Percentiles rank a stretch among this genome's conserved stretches.
phyloP scores from a whole-genome alignment of 2,797 vertebrate genomes.

The Graptemys geographica region DNA sequence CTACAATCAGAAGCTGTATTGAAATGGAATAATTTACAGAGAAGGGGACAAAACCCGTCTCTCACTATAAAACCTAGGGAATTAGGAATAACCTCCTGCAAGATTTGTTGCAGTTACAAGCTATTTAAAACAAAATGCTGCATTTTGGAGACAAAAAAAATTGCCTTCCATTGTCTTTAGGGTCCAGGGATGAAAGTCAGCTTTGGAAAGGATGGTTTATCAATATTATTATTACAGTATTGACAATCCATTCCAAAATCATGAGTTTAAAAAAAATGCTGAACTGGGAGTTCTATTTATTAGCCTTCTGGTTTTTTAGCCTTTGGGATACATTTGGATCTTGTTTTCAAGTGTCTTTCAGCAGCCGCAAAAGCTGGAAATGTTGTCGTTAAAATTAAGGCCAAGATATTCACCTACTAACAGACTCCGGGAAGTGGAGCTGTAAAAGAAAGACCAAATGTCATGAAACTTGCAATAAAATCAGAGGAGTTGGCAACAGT shows the following conservation, averaged over 20 bases:
- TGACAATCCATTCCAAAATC: background rate
- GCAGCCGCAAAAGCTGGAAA: background rate
- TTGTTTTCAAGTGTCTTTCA: background rate
- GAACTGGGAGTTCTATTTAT: background rate
- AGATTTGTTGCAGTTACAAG: background rate
- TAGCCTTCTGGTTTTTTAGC: background rate
- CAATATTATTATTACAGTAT: background rate
- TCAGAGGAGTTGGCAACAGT: background rate
- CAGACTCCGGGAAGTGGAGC: background rate
- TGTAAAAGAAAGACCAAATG: background rate
- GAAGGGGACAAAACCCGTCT: background rate
- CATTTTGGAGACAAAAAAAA: background rate
- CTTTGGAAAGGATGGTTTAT: background rate
- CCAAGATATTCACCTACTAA: background rate
- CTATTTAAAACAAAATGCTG: background rate
- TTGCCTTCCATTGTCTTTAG: background rate
- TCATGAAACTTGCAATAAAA: background rate
- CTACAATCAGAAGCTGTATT: background rate
- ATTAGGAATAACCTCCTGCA: background rate
- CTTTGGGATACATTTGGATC: background rate
- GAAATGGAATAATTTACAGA: background rate
- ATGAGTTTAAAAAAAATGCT: background rate
- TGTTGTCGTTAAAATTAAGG: background rate
- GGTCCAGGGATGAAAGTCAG: background rate
- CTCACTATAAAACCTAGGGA: background rate